Percentiles rank a stretch among this genome's conserved stretches.
Evolutionary conservation across 2,797 vertebrate species (phyloP).

Genomic region (Microctenopoma stevenorrisi): DNA sequence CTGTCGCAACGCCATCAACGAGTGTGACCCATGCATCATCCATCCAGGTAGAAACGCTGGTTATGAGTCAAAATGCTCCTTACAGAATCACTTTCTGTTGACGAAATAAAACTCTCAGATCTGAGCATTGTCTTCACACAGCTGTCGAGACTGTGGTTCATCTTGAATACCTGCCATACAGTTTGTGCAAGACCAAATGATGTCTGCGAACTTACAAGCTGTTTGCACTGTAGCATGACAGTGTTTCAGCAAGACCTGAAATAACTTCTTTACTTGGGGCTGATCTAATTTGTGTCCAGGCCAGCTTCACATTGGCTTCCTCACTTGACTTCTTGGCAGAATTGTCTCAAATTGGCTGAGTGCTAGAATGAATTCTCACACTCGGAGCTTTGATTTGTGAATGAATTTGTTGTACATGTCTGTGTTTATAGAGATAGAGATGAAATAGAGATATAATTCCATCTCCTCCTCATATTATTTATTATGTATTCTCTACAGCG

Average conservation of each 20-base stretch:
- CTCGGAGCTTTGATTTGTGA: constrained; percentile 28
- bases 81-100: neutral
- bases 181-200: constrained; percentile 12
- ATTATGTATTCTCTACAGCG: constrained; percentile 1
- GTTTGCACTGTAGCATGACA: constrained; percentile 29
- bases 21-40: constrained; percentile 97
- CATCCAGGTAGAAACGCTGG: constrained; percentile 88
- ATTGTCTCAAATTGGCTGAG: constrained; percentile 14
- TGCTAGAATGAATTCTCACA: constrained; percentile 9
- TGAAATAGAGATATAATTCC: neutral
- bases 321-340: constrained; percentile 23
- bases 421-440: neutral
- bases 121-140: neutral
- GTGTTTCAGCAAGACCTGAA: constrained; percentile 20
- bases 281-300: constrained; percentile 33
- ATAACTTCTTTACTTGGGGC: constrained; percentile 15
- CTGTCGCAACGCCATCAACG: constrained; percentile 94
- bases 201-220: constrained; percentile 33
- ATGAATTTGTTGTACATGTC: constrained; percentile 7
- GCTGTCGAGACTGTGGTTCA: neutral
- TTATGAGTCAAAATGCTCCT: neutral
- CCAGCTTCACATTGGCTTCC: constrained; percentile 22
- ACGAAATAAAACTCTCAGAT: constrained; percentile 1
- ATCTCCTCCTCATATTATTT: constrained; percentile 3
- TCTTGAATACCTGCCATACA: constrained; percentile 7